These are phyloP conservation scores for Eulemur coronatus DNA, from an alignment of 2,797 vertebrate species.

Conservation along the genomic window DNA sequence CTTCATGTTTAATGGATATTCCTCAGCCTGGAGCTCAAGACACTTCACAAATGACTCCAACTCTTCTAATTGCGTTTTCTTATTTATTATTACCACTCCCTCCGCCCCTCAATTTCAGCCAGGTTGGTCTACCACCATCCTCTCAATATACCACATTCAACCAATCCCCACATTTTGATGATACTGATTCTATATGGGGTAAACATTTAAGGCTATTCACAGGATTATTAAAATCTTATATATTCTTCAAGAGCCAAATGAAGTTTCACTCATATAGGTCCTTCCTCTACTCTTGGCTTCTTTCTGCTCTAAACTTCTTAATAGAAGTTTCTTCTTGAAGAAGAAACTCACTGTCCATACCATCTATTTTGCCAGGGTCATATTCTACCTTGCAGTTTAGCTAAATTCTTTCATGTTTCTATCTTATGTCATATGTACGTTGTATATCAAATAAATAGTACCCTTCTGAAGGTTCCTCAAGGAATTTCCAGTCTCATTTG, in stretches of 20 bases:
- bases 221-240: neutral
- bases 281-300: neutral
- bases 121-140: neutral
- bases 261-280: neutral
- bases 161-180: neutral
- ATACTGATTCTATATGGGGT: neutral
- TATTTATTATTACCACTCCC: neutral
- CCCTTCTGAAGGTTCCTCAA: neutral
- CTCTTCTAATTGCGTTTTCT: neutral
- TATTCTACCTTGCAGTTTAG: neutral
- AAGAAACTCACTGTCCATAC: neutral
- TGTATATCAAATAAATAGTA: neutral
- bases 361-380: neutral
- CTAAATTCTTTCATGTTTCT: neutral
- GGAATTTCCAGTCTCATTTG: neutral
- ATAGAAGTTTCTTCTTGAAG: no score
- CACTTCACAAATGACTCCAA: neutral
- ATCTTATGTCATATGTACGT: neutral
- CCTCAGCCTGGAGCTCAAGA: neutral
- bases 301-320: neutral
- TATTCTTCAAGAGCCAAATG: neutral
- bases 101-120: neutral
- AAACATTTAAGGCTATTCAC: neutral
- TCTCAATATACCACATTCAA: neutral
- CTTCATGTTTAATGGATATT: neutral